phyloP scores from a whole-genome alignment of 2,113 vertebrate species.

The Caretta caretta region DNA sequence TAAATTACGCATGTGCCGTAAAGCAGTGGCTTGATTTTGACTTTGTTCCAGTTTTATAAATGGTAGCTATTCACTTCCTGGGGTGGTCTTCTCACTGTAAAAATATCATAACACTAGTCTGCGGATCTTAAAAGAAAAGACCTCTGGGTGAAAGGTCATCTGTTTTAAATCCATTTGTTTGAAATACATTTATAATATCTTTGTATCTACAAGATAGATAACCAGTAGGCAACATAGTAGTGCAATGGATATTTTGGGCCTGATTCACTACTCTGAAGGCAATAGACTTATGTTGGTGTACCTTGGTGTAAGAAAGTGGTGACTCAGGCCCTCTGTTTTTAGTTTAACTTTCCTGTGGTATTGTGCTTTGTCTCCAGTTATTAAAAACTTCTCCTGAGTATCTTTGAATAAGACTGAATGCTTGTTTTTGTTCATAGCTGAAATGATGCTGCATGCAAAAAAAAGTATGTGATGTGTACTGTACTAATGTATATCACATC shows the following conservation, averaged over 20 bases:
- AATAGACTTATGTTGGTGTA: rapidly evolving
- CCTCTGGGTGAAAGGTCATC: background rate
- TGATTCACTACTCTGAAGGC: rapidly evolving
- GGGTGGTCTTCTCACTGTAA: background rate
- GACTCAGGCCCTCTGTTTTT: background rate
- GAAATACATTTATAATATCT: background rate
- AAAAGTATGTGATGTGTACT: rapidly evolving
- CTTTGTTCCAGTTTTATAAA: background rate
- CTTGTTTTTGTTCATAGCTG: background rate
- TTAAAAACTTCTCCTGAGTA: background rate
- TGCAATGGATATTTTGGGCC: background rate
- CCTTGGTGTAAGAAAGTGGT: background rate
- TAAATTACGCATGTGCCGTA: background rate
- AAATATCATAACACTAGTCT: background rate
- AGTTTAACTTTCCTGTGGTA: background rate
- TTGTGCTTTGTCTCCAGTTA: background rate
- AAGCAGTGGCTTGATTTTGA: background rate
- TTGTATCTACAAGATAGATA: background rate
- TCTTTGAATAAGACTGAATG: background rate
- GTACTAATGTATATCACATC: background rate
- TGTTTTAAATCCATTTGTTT: background rate
- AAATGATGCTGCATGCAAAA: rapidly evolving
- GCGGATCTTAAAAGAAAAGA: background rate
- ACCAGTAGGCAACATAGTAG: background rate
- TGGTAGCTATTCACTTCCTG: background rate